Evolutionary conservation across 2,113 vertebrate species (phyloP).

Genomic region (Cavia porcellus): DNA sequence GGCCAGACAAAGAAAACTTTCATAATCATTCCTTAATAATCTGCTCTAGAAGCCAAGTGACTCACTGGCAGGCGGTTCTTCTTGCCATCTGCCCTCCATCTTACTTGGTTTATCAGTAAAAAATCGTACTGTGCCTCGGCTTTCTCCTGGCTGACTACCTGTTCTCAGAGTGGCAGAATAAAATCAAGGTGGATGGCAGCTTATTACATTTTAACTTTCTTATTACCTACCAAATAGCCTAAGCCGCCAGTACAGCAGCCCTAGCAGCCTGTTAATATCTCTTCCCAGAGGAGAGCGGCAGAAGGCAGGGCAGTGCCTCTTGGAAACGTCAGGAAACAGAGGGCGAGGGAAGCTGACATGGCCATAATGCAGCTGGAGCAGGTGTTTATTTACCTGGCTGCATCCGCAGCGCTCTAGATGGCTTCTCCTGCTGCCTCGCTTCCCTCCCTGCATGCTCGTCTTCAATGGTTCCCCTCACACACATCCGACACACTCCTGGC

Average conservation of each 20-base stretch:
- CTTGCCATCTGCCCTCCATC: background rate
- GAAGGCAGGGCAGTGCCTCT: background rate
- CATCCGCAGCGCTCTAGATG: fast-evolving
- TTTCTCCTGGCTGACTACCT: background rate
- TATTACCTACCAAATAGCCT: slow-evolving; percentile 55
- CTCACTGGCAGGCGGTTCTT: background rate
- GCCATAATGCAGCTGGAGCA: slow-evolving; percentile 30
- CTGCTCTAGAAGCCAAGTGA: background rate
- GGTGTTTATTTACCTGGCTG: slow-evolving; percentile 30
- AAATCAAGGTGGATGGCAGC: slow-evolving; percentile 76
- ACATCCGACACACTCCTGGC: fast-evolving
- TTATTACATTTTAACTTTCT: slow-evolving; percentile 68
- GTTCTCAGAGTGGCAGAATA: background rate
- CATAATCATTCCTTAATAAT: background rate
- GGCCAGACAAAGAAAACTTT: background rate
- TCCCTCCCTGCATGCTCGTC: fast-evolving
- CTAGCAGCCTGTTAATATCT: slow-evolving; percentile 43
- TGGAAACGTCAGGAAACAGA: slow-evolving; percentile 15
- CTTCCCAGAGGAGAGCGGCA: background rate
- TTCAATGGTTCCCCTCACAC: fast-evolving
- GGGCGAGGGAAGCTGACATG: slow-evolving; percentile 5
- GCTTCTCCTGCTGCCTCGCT: fast-evolving
- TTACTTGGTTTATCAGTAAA: background rate
- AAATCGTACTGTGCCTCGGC: background rate
- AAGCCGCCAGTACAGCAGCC: slow-evolving; percentile 39